Evolutionary conservation across 2,888 invertebrate genomes (phyloP), one percentile per base, ranked within the genome.

Genomic region (Pristionchus japonicus): DNA sequence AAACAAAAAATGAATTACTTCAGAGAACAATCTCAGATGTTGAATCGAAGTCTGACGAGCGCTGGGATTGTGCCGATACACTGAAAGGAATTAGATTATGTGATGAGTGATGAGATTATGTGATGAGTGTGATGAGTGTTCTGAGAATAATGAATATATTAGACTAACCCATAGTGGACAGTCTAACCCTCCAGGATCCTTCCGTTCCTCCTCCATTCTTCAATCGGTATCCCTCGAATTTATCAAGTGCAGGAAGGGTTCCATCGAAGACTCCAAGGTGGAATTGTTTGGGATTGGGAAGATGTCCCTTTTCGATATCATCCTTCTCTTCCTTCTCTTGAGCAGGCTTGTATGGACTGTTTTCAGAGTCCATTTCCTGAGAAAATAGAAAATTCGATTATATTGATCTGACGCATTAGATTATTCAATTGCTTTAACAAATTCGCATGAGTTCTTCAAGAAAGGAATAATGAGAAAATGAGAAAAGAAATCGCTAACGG

Each of bases 201-300:
- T 49, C 49, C 34, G 61, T 85, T 1, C 61, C 52, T 31, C 31
- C n/a, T n/a, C n/a, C n/a, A n/a, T n/a, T 11, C 11, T 52, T 74
- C 6, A 87, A 61, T 87, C 70, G 74, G 61, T 87, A 87, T 49
- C 77, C 80, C 20, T 37, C 87, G 70, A 87, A 87, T 1, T 34
- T 34, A 11, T 34, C 47, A n/a, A 27, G 11, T 15, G 40, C n/a
- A 6, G 70, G 23, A 47, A 86, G 49, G 3, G 67, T 40, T 9
- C 20, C 15, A 23, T 86, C 86, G 34, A 70, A 49, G 3, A 7
- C 49, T 6, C 86, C 86, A 15, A 86, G 86, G 23, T 37, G 43
- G 70, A 86, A 86, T 13, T 64, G n/a, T 47, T 86, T 86, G 27
- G 84, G 84, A 9, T 70, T 34, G 23, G 31, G 70, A n/a, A n/a